Evolutionary conservation across 2,888 invertebrate genomes (phyloP).

Genomic region (Furcula furcula): DNA sequence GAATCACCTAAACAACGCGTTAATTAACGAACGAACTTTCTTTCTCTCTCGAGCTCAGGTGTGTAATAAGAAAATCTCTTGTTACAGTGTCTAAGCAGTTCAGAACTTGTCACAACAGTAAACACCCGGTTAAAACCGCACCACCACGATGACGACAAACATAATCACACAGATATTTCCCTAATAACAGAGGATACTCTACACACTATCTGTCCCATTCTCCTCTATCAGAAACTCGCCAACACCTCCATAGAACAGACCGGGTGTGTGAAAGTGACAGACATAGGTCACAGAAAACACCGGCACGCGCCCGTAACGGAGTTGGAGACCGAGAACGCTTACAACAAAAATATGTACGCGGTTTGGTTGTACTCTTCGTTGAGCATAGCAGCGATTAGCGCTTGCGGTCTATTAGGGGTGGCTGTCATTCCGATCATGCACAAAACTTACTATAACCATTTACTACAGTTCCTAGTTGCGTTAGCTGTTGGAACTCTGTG

Average conservation of each 20-base stretch:
- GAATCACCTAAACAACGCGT: too few relatives aligned
- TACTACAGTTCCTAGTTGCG: constrained; percentile 95
- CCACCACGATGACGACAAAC: constrained; percentile 31
- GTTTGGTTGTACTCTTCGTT: constrained; percentile 93
- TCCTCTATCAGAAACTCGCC: constrained; percentile 85
- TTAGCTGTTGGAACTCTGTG: constrained; percentile 95
- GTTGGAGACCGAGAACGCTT: constrained; percentile 39
- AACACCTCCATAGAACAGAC: constrained; percentile 74
- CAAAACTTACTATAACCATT: constrained; percentile 91
- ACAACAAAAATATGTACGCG: constrained; percentile 60
- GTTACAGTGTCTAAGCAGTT: constrained; percentile 75
- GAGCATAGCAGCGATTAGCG: constrained; percentile 91
- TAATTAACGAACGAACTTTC: too few relatives aligned
- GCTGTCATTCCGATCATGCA: constrained; percentile 96
- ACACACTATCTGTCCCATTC: constrained; percentile 84
- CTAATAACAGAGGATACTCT: constrained; percentile 58
- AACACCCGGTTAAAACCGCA: constrained; percentile 60
- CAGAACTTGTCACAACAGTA: constrained; percentile 65
- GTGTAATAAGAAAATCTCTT: too few relatives aligned
- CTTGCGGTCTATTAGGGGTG: constrained; percentile 93
- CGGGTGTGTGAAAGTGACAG: constrained; percentile 76
- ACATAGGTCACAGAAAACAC: neutral
- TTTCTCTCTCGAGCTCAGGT: too few relatives aligned
- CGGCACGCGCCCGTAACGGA: too few relatives aligned
- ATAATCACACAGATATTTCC: constrained; percentile 37